A percentile compares a stretch with the other conserved stretches of the same genome.
Conservation (phyloP, 2,888 invertebrate species). For the Holacanthella duospinosa region DNA sequence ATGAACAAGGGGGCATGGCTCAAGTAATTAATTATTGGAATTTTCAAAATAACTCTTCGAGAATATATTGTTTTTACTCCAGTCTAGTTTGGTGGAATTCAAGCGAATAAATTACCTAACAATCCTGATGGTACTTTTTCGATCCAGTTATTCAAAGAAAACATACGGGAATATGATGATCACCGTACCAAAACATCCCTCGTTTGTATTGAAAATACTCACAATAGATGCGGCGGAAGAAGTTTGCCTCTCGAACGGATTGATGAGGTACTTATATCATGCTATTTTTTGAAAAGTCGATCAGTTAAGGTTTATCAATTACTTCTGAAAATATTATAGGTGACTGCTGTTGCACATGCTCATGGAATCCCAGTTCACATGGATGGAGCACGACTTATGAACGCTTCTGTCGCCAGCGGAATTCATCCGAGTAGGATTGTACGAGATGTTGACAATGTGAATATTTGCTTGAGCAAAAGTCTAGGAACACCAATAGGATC, state of each 20-base stretch:
- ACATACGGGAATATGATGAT: slow-evolving; percentile 57
- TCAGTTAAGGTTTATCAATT: too few species aligned
- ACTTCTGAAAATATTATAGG: too few species aligned
- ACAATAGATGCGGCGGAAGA: slow-evolving; percentile 79
- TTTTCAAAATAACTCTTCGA: neutral
- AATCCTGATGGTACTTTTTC: slow-evolving; percentile 76
- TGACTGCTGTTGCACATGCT: slow-evolving; percentile 55
- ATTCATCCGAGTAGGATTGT: slow-evolving; percentile 55
- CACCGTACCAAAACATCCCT: slow-evolving; percentile 71
- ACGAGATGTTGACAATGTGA: slow-evolving; percentile 64
- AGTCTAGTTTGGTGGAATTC: slow-evolving; percentile 62
- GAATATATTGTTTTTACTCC: neutral
- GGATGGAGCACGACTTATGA: slow-evolving; percentile 89
- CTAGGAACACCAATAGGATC: slow-evolving; percentile 84
- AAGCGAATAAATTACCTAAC: slow-evolving; percentile 60
- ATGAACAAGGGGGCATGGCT: slow-evolving; percentile 72
- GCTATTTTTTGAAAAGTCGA: too few species aligned
- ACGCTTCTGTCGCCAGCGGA: slow-evolving; percentile 64
- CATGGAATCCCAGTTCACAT: slow-evolving; percentile 64
- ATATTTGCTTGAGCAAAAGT: slow-evolving; percentile 84
- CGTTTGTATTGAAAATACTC: slow-evolving; percentile 82
- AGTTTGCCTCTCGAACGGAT: slow-evolving; percentile 71
- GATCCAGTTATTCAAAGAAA: slow-evolving; percentile 55
- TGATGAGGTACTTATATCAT: slow-evolving; percentile 47
- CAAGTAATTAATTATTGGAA: slow-evolving; percentile 43